Evolutionary conservation across 2,888 invertebrate genomes (phyloP).

Genomic region (Smittia sp.): DNA sequence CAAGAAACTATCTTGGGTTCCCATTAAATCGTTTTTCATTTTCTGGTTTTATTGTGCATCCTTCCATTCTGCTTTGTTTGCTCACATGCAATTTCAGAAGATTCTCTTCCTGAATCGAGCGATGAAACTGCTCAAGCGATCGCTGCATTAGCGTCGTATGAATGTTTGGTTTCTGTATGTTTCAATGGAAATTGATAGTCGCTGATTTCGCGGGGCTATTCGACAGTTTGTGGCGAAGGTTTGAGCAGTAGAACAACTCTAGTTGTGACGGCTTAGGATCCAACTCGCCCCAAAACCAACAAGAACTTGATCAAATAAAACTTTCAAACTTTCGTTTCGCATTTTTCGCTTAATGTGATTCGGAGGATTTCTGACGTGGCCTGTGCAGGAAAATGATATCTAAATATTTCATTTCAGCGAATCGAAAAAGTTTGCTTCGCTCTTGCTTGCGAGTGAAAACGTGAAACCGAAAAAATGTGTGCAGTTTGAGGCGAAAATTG

Average conservation of each 20-base stretch:
- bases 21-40: conserved; percentile 15
- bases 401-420: neutral
- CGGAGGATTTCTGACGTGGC: conserved; percentile 7
- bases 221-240: too few relatives aligned
- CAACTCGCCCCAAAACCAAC: too few relatives aligned
- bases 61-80: conserved; percentile 27
- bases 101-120: conserved; percentile 1
- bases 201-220: neutral
- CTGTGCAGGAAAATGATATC: conserved; percentile 20
- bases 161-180: conserved; percentile 37
- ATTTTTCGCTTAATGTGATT: conserved; percentile 23
- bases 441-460: neutral
- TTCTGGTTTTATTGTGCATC: conserved; percentile 40
- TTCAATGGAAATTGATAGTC: conserved; percentile 13
- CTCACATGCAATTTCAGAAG: neutral
- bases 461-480: conserved; percentile 24
- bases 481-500: conserved; percentile 33
- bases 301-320: neutral
- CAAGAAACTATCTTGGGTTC: conserved; percentile 30
- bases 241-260: too few relatives aligned
- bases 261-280: too few relatives aligned
- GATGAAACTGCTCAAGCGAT: too few relatives aligned
- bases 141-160: neutral
- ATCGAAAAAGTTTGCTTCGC: conserved; percentile 14
- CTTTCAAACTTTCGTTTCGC: neutral